Evolutionary conservation across 2,888 invertebrate species (phyloP).

Genomic region (Parascotia fuliginaria): DNA sequence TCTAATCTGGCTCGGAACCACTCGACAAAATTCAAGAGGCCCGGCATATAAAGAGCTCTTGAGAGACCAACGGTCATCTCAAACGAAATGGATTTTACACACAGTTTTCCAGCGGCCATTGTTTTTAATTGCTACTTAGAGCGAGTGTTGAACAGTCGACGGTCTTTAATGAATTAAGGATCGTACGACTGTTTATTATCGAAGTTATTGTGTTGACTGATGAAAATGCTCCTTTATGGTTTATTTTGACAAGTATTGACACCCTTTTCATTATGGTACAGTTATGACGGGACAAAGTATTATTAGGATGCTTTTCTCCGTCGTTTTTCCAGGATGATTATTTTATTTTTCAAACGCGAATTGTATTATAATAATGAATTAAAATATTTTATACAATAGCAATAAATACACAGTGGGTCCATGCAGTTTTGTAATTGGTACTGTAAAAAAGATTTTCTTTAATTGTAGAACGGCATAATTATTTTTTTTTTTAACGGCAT

Average conservation of each 20-base stretch:
- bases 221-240: constrained; percentile 26
- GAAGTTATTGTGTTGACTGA: constrained; percentile 32
- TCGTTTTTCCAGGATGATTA: too few relatives aligned
- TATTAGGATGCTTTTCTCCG: not conserved
- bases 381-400: too few relatives aligned
- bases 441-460: too few relatives aligned
- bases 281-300: not conserved
- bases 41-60: constrained; percentile 53
- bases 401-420: too few relatives aligned
- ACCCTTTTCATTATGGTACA: not conserved
- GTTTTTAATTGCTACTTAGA: constrained; percentile 74
- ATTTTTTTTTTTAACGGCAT: too few relatives aligned
- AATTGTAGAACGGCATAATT: too few relatives aligned
- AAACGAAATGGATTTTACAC: constrained; percentile 46
- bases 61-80: constrained; percentile 48
- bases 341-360: too few relatives aligned
- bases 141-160: constrained; percentile 45
- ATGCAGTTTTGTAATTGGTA: too few relatives aligned
- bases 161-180: constrained; percentile 57
- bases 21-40: constrained; percentile 66
- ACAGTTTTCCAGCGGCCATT: constrained; percentile 58
- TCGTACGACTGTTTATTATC: constrained; percentile 23
- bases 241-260: constrained; percentile 10
- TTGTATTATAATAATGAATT: too few relatives aligned
- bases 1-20: constrained; percentile 66